phyloP scores from a whole-genome alignment of 1,140 invertebrate genomes.

The Drosophila orosa region DNA sequence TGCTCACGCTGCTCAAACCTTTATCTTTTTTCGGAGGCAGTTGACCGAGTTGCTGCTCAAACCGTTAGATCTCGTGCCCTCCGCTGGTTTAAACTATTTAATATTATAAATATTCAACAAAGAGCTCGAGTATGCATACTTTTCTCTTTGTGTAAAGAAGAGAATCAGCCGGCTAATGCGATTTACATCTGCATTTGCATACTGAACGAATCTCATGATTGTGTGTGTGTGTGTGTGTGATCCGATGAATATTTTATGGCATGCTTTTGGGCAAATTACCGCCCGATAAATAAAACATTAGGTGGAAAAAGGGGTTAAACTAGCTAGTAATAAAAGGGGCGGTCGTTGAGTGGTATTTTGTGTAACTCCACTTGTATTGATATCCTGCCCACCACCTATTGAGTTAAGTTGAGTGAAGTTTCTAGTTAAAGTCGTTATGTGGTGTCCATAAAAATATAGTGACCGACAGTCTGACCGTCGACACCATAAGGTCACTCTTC shows the following conservation, averaged over 20 bases:
- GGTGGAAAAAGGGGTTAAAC: constrained; percentile 2
- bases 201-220: constrained; percentile 39
- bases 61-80: no score
- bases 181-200: constrained; percentile 58
- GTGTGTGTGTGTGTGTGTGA: constrained; percentile 6
- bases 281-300: constrained; percentile 67
- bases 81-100: no score
- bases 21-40: no score
- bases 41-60: no score
- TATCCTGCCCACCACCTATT: constrained; percentile 48
- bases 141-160: neutral
- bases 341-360: constrained; percentile 13
- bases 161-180: constrained; percentile 22
- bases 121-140: neutral
- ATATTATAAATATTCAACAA: neutral
- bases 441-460: constrained; percentile 27
- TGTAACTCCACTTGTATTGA: constrained; percentile 36
- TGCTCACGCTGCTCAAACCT: no score
- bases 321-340: constrained; percentile 1
- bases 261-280: constrained; percentile 74
- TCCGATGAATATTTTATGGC: constrained; percentile 73
- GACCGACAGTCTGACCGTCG: constrained; percentile 1
- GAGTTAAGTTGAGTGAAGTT: constrained; percentile 23
- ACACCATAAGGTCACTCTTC: constrained; percentile 10
- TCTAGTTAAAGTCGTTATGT: constrained; percentile 20